A percentile compares a stretch with the other conserved stretches of the same genome.
Evolutionary conservation across 2,797 vertebrate genomes (phyloP).

Genomic region (Eulemur coronatus): DNA sequence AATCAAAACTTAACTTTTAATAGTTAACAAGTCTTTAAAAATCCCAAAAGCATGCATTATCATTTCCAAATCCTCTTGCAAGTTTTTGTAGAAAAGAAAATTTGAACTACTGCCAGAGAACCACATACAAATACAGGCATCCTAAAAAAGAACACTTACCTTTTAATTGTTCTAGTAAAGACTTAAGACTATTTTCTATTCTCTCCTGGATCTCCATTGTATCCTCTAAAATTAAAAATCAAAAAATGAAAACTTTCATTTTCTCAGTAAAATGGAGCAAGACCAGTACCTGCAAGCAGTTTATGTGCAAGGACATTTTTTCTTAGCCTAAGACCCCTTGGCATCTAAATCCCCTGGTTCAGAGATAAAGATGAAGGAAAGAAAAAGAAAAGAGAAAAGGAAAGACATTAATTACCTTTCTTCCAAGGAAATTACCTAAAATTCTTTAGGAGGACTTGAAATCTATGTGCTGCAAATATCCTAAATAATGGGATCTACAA

Average conservation of each 20-base stretch:
- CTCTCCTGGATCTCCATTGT: conserved; percentile 93
- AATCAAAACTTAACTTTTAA: conserved; percentile 31
- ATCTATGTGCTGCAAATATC: background rate
- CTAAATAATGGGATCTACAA: background rate
- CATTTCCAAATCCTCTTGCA: conserved; percentile 12
- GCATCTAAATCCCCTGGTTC: background rate
- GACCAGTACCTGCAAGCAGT: background rate
- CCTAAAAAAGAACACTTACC: conserved; percentile 84
- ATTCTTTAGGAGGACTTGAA: background rate
- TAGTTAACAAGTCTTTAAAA: conserved; percentile 29
- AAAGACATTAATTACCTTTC: background rate
- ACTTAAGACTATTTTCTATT: conserved; percentile 94
- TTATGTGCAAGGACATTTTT: background rate
- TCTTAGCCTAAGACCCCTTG: background rate
- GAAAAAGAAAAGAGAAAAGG: background rate
- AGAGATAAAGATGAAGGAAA: background rate
- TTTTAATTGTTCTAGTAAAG: conserved; percentile 93
- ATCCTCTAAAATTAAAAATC: conserved; percentile 87
- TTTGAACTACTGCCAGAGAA: background rate
- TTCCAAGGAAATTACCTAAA: background rate
- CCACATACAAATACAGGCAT: background rate
- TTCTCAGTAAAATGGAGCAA: background rate
- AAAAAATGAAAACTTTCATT: background rate
- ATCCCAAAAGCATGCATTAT: background rate
- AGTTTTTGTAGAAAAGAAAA: background rate